Percentiles rank a stretch among this genome's conserved stretches.
These are phyloP conservation scores for Centropus unirufus DNA, from an alignment of 2,113 vertebrate species.

Conservation along the genomic window DNA sequence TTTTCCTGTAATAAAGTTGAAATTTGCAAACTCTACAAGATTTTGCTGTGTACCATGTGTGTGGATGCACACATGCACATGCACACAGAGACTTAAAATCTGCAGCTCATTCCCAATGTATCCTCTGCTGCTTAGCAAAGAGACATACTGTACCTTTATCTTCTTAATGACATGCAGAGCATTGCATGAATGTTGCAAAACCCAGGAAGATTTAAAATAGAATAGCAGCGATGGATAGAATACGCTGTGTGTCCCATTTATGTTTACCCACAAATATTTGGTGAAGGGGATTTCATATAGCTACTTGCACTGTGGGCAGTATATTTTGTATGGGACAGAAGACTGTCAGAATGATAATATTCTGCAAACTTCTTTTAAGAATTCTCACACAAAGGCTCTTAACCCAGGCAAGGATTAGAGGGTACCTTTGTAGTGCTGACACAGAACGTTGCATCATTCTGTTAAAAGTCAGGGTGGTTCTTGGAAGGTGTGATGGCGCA, in stretches of 20 bases:
- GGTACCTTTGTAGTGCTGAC: background rate
- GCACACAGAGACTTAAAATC: background rate
- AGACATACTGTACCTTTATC: background rate
- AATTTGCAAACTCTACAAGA: background rate
- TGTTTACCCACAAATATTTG: background rate
- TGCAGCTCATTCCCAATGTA: background rate
- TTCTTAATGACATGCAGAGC: background rate
- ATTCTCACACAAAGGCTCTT: background rate
- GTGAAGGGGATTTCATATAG: background rate
- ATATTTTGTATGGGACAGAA: background rate
- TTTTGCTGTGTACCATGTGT: background rate
- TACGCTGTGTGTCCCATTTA: background rate
- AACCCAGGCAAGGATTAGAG: background rate
- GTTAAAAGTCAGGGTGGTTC: background rate
- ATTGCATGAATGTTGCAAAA: background rate
- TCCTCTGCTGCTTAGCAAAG: background rate
- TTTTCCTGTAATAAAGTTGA: background rate
- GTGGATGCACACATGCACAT: background rate
- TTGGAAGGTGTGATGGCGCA: background rate
- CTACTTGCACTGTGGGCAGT: no score
- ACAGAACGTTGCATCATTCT: conserved; percentile 8
- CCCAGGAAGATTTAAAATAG: background rate
- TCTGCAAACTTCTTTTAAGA: background rate
- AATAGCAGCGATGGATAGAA: background rate
- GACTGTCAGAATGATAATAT: background rate